Base-by-base conservation (phyloP, 2,797 vertebrate genomes). In the Mormyrops attenuatus region DNA sequence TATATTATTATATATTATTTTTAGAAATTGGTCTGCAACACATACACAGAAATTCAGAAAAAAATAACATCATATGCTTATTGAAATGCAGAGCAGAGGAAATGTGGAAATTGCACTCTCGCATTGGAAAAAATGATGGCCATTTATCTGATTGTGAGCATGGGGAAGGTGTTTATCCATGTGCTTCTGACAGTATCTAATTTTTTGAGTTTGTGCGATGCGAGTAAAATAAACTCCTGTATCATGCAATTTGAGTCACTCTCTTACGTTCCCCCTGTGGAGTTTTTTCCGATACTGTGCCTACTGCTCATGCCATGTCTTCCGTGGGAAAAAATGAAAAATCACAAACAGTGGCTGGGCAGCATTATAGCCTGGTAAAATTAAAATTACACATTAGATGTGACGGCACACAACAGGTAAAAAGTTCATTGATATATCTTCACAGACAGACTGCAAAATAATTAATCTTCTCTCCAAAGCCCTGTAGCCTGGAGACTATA, bases 31-130 rank as follows among this genome's bases (percentile, higher is more conserved):
- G 26, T 69, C 26, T 69, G 63, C 9, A 26, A 69, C 63, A 69
- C 11, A 69, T 69, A 15, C 26, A 69, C 26, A 69, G 63, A 69
- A 66, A 66, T 66, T 66, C 63, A 30, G n/a, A 26, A 66, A 66
- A 66, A 66, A 82, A 47, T 9, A n/a, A n/a, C 41, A 82, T 82
- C 77, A 44, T 7, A 82, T 44, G 41, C 77, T 44, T 20, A 82
- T 82, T 82, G 77, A 82, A 82, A 82, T 82, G 38, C 77, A n/a
- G 15, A 82, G 77, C 77, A 82, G 38, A 82, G 38, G 77, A 82
- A 82, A 82, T 82, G 77, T 41, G 38, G 20, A 82, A 82, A 82
- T 82, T 82, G 77, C 38, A 82, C 77, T 82, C 41, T 47, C 6
- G 38, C n/a, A 47, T 82, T 82, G n/a, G 15, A 69, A 44, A 82